A percentile compares a stretch with the other conserved stretches of the same genome.
These are phyloP conservation scores for Cheilosia pagana DNA, from an alignment of 2,888 invertebrate species.

Conservation along the genomic window DNA sequence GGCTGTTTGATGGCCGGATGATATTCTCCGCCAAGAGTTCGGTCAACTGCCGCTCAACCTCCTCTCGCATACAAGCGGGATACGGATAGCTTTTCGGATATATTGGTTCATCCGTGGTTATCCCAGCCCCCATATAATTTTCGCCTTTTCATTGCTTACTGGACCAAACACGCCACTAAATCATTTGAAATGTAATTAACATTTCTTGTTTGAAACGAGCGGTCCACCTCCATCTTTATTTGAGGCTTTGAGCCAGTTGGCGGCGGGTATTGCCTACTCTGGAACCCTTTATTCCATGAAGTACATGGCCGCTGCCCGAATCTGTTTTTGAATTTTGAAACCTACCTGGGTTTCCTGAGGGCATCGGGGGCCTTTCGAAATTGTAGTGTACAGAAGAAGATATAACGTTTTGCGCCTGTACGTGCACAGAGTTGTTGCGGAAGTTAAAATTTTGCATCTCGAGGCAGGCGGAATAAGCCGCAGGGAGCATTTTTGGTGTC, in stretches of 20 bases:
- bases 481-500: too few species aligned
- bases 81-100: background rate
- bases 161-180: slow-evolving; percentile 1
- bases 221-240: slow-evolving; percentile 26
- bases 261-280: background rate
- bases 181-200: background rate
- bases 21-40: too few species aligned
- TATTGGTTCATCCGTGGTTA: background rate
- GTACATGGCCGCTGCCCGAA: slow-evolving; percentile 1
- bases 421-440: too few species aligned
- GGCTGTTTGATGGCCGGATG: too few species aligned
- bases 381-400: too few species aligned
- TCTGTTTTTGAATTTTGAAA: too few species aligned
- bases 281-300: background rate
- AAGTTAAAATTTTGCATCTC: too few species aligned
- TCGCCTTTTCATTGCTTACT: background rate
- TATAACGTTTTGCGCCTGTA: too few species aligned
- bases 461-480: too few species aligned
- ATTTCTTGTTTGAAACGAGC: slow-evolving; percentile 11
- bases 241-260: slow-evolving; percentile 17
- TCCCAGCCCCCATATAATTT: slow-evolving; percentile 5
- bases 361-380: too few species aligned
- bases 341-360: too few species aligned
- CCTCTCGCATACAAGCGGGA: background rate
- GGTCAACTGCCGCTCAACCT: background rate